Conservation (phyloP, 2,113 vertebrate genomes). For the human region GRCh38 chr2:160959001-160959500, state of each 20-base stretch:
- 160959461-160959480: neutral
- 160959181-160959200: neutral
- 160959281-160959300: neutral
- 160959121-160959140: neutral
- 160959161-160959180: neutral
- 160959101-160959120: neutral
- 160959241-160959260: neutral
- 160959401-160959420: neutral
- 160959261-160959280: neutral
- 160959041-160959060: neutral
- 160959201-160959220: neutral
- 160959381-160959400: neutral
- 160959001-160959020: neutral
- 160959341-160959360: neutral
- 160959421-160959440: neutral
- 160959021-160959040: constrained; percentile 40
- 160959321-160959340: neutral
- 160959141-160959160: neutral
- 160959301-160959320: neutral
- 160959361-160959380: neutral
- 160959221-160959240: neutral
- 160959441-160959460: neutral
- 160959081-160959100: neutral
- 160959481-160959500: neutral
- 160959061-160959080: neutral